Base-by-base conservation (phyloP, 2,888 invertebrate species). In the Cryptophagus acutangulus region DNA sequence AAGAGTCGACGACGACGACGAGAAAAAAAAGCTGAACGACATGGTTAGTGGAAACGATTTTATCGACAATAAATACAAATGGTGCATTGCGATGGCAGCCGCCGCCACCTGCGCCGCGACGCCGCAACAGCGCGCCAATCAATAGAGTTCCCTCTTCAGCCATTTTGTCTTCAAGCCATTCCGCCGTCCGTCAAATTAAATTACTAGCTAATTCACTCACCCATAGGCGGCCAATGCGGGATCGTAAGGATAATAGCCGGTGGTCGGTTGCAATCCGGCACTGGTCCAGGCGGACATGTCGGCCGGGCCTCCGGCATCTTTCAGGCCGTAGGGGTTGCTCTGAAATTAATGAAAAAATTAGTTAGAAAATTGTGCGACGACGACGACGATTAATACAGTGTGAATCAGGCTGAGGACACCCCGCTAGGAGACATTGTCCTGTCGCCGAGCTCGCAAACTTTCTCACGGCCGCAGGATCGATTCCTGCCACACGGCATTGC, bases 271-370 rank as follows among this genome's bases (percentile, higher is more conserved):
- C 41, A 91, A 77, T 46, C 89, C 88, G 46, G 89, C 88, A 49
- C 88, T 87, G 58, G 90, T 88, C 91, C 91, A 91, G 59, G 90
- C 88, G 48, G 87, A 82, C 87, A 90, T 89, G 70, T 91, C 91
- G 38, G 87, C 82, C 61, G 85, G 79, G 49, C 78, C 76, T 70
- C 87, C 82, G 51, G 81, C 76, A 66, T 86, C 85, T 75, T 91
- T 91, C 71, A 91, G 73, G 58, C 83, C 87, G 72, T 90, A 90
- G 54, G 90, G 89, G 77, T 89, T 90, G 70, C 89, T 86, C 90
- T 90, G 80, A 52, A 83, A 82, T 59, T 3, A 26, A 13, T 12
- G 3, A 26, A 26, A 4, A 6, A 26, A 26, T 6, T 26, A 26
- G 26, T 63, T 57, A 55, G 59, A 60, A 57, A 53, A 33, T 17